These are phyloP conservation scores for Sminthurinus signatus DNA, from an alignment of 1,140 invertebrate genomes.

Conservation along the genomic window DNA sequence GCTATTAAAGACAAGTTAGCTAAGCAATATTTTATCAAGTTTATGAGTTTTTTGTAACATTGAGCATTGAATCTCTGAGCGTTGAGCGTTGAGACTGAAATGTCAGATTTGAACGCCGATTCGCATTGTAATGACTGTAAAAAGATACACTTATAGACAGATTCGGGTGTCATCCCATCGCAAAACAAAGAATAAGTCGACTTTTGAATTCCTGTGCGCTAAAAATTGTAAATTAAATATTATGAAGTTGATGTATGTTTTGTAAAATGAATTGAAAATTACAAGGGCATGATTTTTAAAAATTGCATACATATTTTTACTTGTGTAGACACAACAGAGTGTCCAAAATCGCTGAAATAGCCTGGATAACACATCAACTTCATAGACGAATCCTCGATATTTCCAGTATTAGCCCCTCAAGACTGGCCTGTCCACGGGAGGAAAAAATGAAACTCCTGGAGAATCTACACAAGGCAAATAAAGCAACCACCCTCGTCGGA, in stretches of 20 bases:
- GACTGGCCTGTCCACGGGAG: not conserved
- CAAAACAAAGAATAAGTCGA: too few species aligned
- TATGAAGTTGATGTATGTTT: too few species aligned
- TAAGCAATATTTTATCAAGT: too few species aligned
- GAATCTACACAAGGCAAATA: slow-evolving; percentile 16
- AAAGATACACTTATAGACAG: too few species aligned
- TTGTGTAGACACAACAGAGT: slow-evolving; percentile 15
- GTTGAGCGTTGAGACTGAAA: too few species aligned
- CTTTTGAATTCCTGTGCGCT: too few species aligned
- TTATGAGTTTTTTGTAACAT: too few species aligned
- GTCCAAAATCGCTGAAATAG: slow-evolving; percentile 18
- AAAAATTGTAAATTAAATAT: too few species aligned
- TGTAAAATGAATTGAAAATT: not conserved
- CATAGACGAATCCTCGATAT: slow-evolving; percentile 17
- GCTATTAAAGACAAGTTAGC: slow-evolving; percentile 15
- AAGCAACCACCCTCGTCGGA: slow-evolving; percentile 16
- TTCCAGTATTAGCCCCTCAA: not conserved
- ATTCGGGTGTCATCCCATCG: too few species aligned
- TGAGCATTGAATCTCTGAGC: too few species aligned
- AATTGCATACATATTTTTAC: not conserved
- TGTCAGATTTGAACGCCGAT: too few species aligned
- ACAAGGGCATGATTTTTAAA: not conserved
- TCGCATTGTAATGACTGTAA: too few species aligned
- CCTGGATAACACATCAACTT: slow-evolving; percentile 14
- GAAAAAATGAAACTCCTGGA: not conserved